Percentiles rank a stretch among this genome's conserved stretches.
These are phyloP conservation scores for Drosophila insularis DNA, from an alignment of 1,140 invertebrate species.

Conservation along the genomic window DNA sequence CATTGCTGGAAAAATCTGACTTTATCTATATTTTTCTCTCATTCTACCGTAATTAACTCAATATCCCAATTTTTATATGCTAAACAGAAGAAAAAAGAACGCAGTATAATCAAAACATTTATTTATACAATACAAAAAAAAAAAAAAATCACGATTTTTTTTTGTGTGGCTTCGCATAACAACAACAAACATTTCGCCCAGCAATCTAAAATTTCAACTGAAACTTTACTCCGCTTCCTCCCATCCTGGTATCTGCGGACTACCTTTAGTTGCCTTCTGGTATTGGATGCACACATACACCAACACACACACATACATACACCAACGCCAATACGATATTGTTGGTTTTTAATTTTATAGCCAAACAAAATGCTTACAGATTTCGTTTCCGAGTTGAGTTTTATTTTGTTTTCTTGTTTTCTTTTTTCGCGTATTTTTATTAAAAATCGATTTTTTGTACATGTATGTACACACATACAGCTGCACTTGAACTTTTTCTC, in stretches of 20 bases:
- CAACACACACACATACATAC: not conserved
- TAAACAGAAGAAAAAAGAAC: slow-evolving; percentile 14
- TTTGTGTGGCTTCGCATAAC: slow-evolving; percentile 2
- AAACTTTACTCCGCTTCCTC: not conserved
- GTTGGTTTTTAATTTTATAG: slow-evolving; percentile 80
- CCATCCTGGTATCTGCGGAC: not conserved
- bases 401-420: slow-evolving; percentile 1
- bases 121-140: not conserved
- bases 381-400: slow-evolving; percentile 45
- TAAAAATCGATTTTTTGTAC: slow-evolving; percentile 61
- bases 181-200: not conserved
- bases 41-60: slow-evolving; percentile 61
- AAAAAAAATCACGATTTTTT: not conserved
- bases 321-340: slow-evolving; percentile 28
- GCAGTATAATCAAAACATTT: not conserved
- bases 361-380: slow-evolving; percentile 75
- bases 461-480: not conserved
- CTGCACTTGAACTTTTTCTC: slow-evolving; percentile 7
- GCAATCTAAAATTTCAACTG: slow-evolving; percentile 2
- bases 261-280: slow-evolving; percentile 5
- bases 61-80: slow-evolving; percentile 52
- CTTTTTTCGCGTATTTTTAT: slow-evolving; percentile 57
- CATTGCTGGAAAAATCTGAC: slow-evolving; percentile 3
- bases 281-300: not conserved
- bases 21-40: slow-evolving; percentile 6